Conservation (phyloP, 2,888 invertebrate species). For the Pyrgus malvae region DNA sequence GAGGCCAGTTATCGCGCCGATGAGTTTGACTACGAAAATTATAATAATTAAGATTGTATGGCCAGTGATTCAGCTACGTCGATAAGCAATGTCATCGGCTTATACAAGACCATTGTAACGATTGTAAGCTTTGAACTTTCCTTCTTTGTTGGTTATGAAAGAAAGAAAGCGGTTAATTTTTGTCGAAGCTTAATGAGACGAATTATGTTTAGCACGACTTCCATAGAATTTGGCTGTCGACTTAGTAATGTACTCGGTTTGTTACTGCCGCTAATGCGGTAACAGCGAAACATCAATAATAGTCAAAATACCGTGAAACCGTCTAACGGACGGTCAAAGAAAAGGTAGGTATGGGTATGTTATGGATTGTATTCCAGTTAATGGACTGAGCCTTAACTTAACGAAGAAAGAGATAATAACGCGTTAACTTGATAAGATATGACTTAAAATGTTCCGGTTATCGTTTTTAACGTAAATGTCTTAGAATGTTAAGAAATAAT, state of each 20-base stretch:
- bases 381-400: no score
- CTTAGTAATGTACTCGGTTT: slow-evolving; percentile 5
- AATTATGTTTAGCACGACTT: slow-evolving; percentile 56
- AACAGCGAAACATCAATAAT: neutral
- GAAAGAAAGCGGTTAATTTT: slow-evolving; percentile 62
- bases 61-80: slow-evolving; percentile 66
- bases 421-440: no score
- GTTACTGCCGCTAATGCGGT: slow-evolving; percentile 6
- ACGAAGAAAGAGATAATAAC: no score
- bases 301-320: neutral
- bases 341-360: no score
- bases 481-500: no score
- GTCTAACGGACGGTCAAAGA: neutral
- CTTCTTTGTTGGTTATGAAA: slow-evolving; percentile 50
- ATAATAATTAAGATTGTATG: slow-evolving; percentile 75
- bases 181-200: slow-evolving; percentile 66
- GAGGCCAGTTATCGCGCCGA: slow-evolving; percentile 54
- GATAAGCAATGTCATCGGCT: slow-evolving; percentile 70
- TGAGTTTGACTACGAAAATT: slow-evolving; percentile 70
- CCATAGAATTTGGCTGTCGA: slow-evolving; percentile 13
- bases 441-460: no score
- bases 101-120: slow-evolving; percentile 50
- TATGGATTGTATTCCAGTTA: no score
- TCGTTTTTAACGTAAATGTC: no score
- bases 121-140: slow-evolving; percentile 60